phyloP scores from a whole-genome alignment of 2,113 vertebrate genomes.

The Lanius ludovicianus region DNA sequence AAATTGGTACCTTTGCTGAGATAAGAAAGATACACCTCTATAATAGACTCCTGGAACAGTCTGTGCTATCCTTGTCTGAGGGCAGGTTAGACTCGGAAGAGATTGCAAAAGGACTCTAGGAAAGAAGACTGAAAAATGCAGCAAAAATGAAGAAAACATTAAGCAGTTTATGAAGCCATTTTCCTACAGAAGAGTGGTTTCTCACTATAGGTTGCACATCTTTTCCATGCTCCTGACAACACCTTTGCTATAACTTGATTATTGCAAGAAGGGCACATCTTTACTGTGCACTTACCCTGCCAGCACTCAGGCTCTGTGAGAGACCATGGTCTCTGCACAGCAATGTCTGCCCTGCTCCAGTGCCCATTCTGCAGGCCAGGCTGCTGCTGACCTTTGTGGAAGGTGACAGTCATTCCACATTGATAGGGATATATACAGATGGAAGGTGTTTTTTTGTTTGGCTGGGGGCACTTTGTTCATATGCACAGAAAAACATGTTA shows the following conservation, averaged over 20 bases:
- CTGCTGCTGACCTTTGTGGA: neutral
- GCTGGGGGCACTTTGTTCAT: fast-evolving
- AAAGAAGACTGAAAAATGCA: neutral
- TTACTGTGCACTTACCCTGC: neutral
- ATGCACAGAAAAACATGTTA: neutral
- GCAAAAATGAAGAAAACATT: neutral
- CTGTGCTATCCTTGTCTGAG: neutral
- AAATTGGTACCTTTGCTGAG: neutral
- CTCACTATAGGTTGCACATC: neutral
- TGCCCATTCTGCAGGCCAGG: neutral
- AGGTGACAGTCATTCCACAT: neutral
- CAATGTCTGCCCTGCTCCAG: neutral
- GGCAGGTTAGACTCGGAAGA: neutral
- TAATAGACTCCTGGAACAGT: neutral
- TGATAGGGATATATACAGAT: neutral
- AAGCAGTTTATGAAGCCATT: neutral
- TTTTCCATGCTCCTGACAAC: neutral
- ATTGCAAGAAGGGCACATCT: neutral
- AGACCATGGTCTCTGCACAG: neutral
- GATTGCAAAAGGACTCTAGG: neutral
- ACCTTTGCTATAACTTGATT: neutral
- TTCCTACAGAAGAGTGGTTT: neutral
- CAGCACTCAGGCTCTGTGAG: neutral
- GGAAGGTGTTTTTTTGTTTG: neutral
- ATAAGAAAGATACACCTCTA: neutral